Base-by-base conservation (phyloP, 2,113 vertebrate genomes). In the Hystrix cristata region DNA sequence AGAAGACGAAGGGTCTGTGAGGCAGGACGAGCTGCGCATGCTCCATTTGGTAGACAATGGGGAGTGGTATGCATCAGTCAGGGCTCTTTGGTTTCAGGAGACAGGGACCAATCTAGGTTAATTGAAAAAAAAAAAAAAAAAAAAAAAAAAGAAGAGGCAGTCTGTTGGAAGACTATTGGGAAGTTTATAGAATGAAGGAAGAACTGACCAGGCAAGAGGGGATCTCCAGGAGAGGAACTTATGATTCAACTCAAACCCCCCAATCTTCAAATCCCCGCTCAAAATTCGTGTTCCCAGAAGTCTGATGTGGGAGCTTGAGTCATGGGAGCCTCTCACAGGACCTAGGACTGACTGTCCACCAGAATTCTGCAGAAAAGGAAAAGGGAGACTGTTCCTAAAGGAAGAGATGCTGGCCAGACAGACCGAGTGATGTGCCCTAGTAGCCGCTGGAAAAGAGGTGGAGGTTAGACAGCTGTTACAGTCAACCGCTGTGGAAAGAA, bases 171-270 rank as follows among this genome's bases (percentile, higher is more conserved):
- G 91, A 57, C 23, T 72, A 87, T 25, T 19, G n/a, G 76, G n/a
- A 55, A 95, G 51, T 92, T 88, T 81, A 90, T 5, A 85, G 83
- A 96, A 64, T 87, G 69, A 87, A 97, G 95, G 82, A 81, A 94
- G 31, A 96, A 83, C 25, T 92, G 91, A 96, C 46, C 76, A 92
- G 53, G 91, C 43, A 6, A 95, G 57, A 95, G 93, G 93, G 88
- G 27, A 92, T 94, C 88, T 96, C 94, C 69, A 83, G 76, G 57
- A 87, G 84, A 93, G 85, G 55, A 97, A 92, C 15, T 91, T 23
- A 92, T 84, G 87, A 96, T 65, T 96, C 95, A 80, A 53, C 43
- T 67, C 53, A 84, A 95, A 90, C 21, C 19, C 64, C 27, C n/a
- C 62, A 12, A 12, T 71, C 23, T 38, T 43, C 65, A 74, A 83